A percentile compares a stretch with the other conserved stretches of the same genome.
Evolutionary conservation across 2,113 vertebrate species (phyloP).

Genomic region (Engystomops pustulosus): DNA sequence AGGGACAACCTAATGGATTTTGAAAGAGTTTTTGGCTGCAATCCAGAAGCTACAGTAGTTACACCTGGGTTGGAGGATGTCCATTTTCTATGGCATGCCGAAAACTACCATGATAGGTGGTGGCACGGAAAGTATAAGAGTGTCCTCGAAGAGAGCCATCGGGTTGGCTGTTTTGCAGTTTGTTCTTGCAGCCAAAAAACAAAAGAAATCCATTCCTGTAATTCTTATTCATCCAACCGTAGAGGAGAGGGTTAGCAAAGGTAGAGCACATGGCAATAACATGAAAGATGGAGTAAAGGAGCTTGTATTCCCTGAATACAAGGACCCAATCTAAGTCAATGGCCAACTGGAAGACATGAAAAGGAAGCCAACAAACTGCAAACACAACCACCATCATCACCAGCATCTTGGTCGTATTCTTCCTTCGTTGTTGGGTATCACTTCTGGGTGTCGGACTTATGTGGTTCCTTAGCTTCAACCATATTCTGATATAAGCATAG

Average conservation of each 20-base stretch:
- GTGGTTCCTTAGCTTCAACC: slow-evolving; percentile 90
- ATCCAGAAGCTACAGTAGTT: slow-evolving; percentile 54
- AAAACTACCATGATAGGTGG: slow-evolving; percentile 75
- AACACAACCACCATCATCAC: slow-evolving; percentile 89
- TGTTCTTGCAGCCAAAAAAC: slow-evolving; percentile 88
- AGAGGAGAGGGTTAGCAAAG: slow-evolving; percentile 88
- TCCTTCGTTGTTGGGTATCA: slow-evolving; percentile 80
- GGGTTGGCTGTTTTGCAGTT: slow-evolving; percentile 78
- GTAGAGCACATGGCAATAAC: slow-evolving; percentile 92
- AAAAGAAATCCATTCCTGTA: slow-evolving; percentile 90
- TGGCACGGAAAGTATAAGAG: slow-evolving; percentile 72
- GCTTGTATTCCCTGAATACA: slow-evolving; percentile 87
- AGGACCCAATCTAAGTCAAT: slow-evolving; percentile 87
- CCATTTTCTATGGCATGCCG: slow-evolving; percentile 70
- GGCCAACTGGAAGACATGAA: slow-evolving; percentile 87
- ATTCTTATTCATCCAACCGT: slow-evolving; percentile 96
- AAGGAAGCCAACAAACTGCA: slow-evolving; percentile 87
- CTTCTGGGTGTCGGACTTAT: slow-evolving; percentile 82
- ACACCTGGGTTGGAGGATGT: slow-evolving; percentile 82
- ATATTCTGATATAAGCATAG: slow-evolving; percentile 90
- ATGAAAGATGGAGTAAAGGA: slow-evolving; percentile 89
- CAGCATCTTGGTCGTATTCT: slow-evolving; percentile 91
- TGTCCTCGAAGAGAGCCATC: slow-evolving; percentile 86
- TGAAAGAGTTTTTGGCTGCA: not conserved
- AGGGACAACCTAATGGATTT: not conserved